Evolutionary conservation across 2,113 vertebrate genomes (phyloP).

Genomic region (Tretioscincus oriximinensis): DNA sequence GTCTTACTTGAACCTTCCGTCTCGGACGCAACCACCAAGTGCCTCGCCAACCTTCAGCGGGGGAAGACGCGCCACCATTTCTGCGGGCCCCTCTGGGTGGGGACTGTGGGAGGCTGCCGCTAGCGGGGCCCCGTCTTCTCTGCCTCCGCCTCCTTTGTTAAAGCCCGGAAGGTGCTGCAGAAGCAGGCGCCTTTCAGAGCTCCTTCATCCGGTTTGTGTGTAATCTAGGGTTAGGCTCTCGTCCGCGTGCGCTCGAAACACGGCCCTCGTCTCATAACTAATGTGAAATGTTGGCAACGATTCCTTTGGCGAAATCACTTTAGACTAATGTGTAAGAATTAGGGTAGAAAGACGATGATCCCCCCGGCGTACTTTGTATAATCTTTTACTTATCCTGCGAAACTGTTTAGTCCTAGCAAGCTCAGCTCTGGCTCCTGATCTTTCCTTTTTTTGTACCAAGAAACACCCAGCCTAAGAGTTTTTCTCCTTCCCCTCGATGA

Average conservation of each 20-base stretch:
- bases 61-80: constrained; percentile 49
- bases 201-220: constrained; percentile 68
- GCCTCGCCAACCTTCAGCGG: constrained; percentile 44
- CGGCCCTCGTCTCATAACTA: constrained; percentile 62
- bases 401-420: constrained; percentile 56
- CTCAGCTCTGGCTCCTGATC: constrained; percentile 61
- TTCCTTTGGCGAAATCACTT: constrained; percentile 67
- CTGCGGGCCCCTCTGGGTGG: constrained; percentile 64
- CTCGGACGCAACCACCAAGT: constrained; percentile 61
- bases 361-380: constrained; percentile 63
- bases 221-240: constrained; percentile 63
- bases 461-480: constrained; percentile 62
- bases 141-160: too few species aligned
- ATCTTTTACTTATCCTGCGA: constrained; percentile 68
- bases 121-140: constrained; percentile 41
- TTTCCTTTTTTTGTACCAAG: constrained; percentile 64
- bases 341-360: constrained; percentile 28
- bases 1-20: constrained; percentile 74
- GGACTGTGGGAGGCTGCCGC: constrained; percentile 54
- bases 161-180: constrained; percentile 59
- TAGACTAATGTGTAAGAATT: constrained; percentile 64
- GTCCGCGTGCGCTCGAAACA: constrained; percentile 18
- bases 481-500: constrained; percentile 61
- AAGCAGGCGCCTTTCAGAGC: constrained; percentile 65
- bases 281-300: constrained; percentile 76